Evolutionary conservation across 2,797 vertebrate genomes (phyloP).

Genomic region (Botia almorhae): DNA sequence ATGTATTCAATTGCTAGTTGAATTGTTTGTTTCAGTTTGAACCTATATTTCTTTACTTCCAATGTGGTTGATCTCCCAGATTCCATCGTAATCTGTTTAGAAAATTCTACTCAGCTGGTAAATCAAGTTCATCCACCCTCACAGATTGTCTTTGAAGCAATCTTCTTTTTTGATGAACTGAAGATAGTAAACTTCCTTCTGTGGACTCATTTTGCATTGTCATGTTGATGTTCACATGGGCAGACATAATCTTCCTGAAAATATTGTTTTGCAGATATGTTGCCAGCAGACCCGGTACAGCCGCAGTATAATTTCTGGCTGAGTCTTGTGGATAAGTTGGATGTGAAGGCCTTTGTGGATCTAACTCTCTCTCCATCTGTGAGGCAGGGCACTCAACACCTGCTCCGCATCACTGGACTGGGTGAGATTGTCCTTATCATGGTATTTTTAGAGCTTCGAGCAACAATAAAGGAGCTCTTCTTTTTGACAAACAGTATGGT

Average conservation of each 20-base stretch:
- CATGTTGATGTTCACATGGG: not conserved
- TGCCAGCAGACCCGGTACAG: conserved; percentile 88
- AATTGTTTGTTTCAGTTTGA: no score
- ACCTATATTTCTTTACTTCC: not conserved
- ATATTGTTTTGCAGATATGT: conserved; percentile 72
- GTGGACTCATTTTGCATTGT: not conserved
- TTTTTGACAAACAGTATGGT: not conserved
- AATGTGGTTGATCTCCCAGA: not conserved
- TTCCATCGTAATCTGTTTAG: conserved; percentile 5
- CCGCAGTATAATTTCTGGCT: conserved; percentile 93
- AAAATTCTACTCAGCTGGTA: not conserved
- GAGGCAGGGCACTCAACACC: conserved; percentile 90
- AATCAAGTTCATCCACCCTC: not conserved
- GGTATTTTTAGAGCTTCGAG: not conserved
- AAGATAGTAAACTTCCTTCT: not conserved
- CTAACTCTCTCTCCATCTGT: conserved; percentile 87
- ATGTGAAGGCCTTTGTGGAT: conserved; percentile 92
- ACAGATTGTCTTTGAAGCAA: not conserved
- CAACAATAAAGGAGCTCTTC: not conserved
- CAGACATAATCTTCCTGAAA: not conserved
- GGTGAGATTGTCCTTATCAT: conserved; percentile 73
- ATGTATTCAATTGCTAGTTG: not conserved
- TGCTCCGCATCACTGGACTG: conserved; percentile 90
- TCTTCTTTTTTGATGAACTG: not conserved
- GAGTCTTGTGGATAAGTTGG: conserved; percentile 90